Evolutionary conservation across 2,113 vertebrate species (phyloP), one percentile per base, ranked within the genome.

Genomic region (Forbesichthys agassizii): DNA sequence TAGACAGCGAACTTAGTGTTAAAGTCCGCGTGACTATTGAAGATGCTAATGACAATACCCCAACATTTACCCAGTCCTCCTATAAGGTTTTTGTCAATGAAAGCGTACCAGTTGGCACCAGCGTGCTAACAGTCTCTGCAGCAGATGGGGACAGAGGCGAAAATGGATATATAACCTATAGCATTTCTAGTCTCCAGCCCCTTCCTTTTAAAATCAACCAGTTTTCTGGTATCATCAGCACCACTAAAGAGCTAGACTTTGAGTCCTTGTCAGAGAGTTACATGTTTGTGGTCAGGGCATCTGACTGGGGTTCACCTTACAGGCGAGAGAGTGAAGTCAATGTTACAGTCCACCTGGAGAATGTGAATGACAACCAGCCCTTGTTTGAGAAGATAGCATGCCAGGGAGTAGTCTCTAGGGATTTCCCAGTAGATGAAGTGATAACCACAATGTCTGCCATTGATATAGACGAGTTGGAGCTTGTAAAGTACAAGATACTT

Each of bases 121-220:
- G 69, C 0, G 63, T 99, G 53, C 79, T 99, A 71, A 75, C 87
- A 0, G 93, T 99, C 60, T 95, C 94, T 1, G 98, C 98, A 36
- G 89, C 85, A 12, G 98, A 99, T 77, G 90, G 89, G 55, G 98
- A 99, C 64, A 91, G 88, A 69, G 97, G 97, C 51, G 98, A 99
- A 87, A 99, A 99, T 8, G 96, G 98, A 33, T 99, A 99, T 59
- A 98, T 99, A 66, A 99, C 97, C 0, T 99, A 98, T 27, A 99
- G 95, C 78, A 94, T 99, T 67, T 95, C 95, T 64, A 97, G 94
- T 77, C 80, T 97, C 57, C 93, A 93, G 80, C 74, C 92, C 0
- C 71, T 99, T 3, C 97, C 97, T 0, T 99, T 99, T 84, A 87
- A 90, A 69, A 94, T 99, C 75, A 98, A 99, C 80, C 98, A 99